phyloP scores from a whole-genome alignment of 92 coral and sea anemone species.

The Muricea muricata region DNA sequence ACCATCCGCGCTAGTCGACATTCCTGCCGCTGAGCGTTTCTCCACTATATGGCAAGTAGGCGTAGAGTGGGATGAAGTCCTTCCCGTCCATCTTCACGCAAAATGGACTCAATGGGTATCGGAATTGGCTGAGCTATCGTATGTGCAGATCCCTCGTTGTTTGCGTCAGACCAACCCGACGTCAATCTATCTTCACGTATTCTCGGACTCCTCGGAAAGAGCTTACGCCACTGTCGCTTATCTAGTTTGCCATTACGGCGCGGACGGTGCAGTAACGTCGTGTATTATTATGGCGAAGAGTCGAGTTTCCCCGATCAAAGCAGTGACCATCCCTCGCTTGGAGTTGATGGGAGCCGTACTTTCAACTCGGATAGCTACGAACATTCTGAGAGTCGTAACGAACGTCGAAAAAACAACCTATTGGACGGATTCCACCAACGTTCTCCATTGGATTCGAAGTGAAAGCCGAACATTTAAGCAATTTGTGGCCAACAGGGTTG shows the following conservation, averaged over 20 bases:
- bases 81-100: background rate
- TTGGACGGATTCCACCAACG: constrained; percentile 36
- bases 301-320: constrained; percentile 28
- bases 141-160: constrained; percentile 15
- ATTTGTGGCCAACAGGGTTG: constrained; percentile 21
- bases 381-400: background rate
- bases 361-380: constrained; percentile 22
- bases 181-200: constrained; percentile 39
- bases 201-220: constrained; percentile 27
- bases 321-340: constrained; percentile 16
- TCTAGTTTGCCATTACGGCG: constrained; percentile 38
- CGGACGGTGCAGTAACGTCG: constrained; percentile 11
- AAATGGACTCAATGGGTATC: constrained; percentile 41
- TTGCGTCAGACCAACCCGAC: constrained; percentile 36
- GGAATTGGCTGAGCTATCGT: constrained; percentile 21
- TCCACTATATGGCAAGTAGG: constrained; percentile 27
- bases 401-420: background rate
- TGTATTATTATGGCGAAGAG: constrained; percentile 24
- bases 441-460: constrained; percentile 22
- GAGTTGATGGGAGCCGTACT: constrained; percentile 37
- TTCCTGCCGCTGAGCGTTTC: constrained; percentile 26
- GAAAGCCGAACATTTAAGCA: constrained; percentile 12
- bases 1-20: constrained; percentile 40
- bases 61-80: constrained; percentile 31
- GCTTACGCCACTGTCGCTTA: constrained; percentile 43